Conservation (phyloP, 2,797 vertebrate genomes). For the Chaetodon trifasciatus region DNA sequence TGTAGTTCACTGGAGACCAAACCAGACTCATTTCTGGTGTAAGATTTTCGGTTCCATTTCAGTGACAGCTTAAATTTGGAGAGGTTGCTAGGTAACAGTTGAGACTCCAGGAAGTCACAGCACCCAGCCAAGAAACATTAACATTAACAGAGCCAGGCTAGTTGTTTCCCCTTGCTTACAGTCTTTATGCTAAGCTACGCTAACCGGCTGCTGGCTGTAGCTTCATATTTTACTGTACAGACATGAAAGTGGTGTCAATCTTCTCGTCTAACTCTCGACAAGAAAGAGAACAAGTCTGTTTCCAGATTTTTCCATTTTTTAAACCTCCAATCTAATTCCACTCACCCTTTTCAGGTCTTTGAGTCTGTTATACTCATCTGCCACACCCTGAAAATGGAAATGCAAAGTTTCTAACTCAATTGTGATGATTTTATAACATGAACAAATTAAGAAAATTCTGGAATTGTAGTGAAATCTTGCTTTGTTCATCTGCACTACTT, state of each 20-base stretch:
- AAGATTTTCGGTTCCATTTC: neutral
- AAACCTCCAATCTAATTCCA: constrained; percentile 4
- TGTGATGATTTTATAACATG: neutral
- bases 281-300: neutral
- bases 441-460: neutral
- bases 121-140: neutral
- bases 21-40: neutral
- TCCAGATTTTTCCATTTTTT: neutral
- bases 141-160: neutral
- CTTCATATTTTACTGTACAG: neutral
- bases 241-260: neutral
- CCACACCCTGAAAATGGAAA: constrained; percentile 82
- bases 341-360: constrained; percentile 89
- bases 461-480: neutral
- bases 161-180: neutral
- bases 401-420: neutral
- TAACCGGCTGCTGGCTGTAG: neutral
- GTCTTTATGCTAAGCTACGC: constrained; percentile 11
- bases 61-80: neutral
- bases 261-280: neutral
- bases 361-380: constrained; percentile 89
- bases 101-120: neutral
- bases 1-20: neutral
- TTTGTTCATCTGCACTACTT: neutral
- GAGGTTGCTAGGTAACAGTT: neutral